A percentile compares a stretch with the other conserved stretches of the same genome.
Conservation (phyloP, 2,797 vertebrate genomes). For the Pseudopleuronectes americanus region DNA sequence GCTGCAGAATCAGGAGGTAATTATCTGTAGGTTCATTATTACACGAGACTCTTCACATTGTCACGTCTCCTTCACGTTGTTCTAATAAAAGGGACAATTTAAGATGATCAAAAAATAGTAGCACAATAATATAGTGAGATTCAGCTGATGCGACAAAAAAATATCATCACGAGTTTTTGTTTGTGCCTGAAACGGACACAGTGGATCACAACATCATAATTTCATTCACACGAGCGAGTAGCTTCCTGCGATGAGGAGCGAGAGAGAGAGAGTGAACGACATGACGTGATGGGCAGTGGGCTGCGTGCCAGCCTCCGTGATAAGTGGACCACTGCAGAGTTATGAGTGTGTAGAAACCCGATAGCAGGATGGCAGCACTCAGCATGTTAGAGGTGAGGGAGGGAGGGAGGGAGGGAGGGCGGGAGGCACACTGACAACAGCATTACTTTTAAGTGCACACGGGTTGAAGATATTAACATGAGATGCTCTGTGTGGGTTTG, state of each 20-base stretch:
- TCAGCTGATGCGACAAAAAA: too few relatives aligned
- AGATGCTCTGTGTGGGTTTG: conserved; percentile 44
- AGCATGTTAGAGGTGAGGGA: conserved; percentile 71
- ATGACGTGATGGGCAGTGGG: conserved; percentile 68
- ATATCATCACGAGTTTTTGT: too few relatives aligned
- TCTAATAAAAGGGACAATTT: too few relatives aligned
- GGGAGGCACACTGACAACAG: conserved; percentile 62
- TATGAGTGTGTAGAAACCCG: conserved; percentile 72
- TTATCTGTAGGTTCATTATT: too few relatives aligned
- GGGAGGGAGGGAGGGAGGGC: conserved; percentile 30
- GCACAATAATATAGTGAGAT: too few relatives aligned
- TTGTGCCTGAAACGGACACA: too few relatives aligned
- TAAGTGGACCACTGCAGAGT: conserved; percentile 74
- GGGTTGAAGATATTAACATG: conserved; percentile 69
- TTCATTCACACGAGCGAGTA: conserved; percentile 35
- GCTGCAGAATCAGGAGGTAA: too few relatives aligned
- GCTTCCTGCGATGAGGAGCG: conserved; percentile 27
- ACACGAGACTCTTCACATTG: too few relatives aligned
- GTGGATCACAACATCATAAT: conserved; percentile 26
- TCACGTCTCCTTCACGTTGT: too few relatives aligned
- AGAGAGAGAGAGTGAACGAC: conserved; percentile 60
- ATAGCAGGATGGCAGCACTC: conserved; percentile 82
- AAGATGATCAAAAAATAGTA: too few relatives aligned
- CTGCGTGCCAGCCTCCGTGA: conserved; percentile 68
- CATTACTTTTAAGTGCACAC: conserved; percentile 71